phyloP scores from a whole-genome alignment of 1,140 invertebrate genomes.

The Brachionus calyciflorus region DNA sequence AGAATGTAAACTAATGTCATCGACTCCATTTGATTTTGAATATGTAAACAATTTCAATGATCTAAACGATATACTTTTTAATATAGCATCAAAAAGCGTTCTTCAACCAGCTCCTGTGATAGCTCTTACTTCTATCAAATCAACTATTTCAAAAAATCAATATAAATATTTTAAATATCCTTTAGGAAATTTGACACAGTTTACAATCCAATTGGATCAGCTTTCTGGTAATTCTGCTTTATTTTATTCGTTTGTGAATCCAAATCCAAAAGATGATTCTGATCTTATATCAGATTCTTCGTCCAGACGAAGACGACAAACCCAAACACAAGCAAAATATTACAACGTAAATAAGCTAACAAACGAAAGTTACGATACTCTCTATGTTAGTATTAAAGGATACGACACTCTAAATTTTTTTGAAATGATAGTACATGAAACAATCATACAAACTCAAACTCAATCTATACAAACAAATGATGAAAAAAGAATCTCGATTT shows the following conservation, averaged over 20 bases:
- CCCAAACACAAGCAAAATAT: too few species aligned
- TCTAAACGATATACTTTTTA: neutral
- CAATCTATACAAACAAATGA: too few species aligned
- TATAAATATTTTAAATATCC: conserved; percentile 4
- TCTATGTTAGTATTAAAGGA: too few species aligned
- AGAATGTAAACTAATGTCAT: neutral
- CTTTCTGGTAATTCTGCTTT: neutral
- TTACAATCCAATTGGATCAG: conserved; percentile 6
- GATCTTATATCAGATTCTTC: neutral
- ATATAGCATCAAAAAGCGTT: neutral
- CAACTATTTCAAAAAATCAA: neutral
- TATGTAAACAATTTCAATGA: neutral
- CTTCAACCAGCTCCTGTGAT: neutral
- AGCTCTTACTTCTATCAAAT: neutral
- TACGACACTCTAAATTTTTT: too few species aligned
- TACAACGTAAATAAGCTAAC: too few species aligned
- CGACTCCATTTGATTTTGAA: neutral
- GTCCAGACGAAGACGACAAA: too few species aligned
- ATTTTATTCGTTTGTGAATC: neutral
- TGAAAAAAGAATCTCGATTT: too few species aligned
- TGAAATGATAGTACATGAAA: too few species aligned
- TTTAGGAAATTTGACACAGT: neutral
- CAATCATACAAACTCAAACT: too few species aligned
- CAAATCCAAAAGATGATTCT: neutral
- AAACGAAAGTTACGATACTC: too few species aligned